A percentile compares a stretch with the other conserved stretches of the same genome.
Conservation (phyloP, 2,888 invertebrate species). For the Achlya flavicornis region DNA sequence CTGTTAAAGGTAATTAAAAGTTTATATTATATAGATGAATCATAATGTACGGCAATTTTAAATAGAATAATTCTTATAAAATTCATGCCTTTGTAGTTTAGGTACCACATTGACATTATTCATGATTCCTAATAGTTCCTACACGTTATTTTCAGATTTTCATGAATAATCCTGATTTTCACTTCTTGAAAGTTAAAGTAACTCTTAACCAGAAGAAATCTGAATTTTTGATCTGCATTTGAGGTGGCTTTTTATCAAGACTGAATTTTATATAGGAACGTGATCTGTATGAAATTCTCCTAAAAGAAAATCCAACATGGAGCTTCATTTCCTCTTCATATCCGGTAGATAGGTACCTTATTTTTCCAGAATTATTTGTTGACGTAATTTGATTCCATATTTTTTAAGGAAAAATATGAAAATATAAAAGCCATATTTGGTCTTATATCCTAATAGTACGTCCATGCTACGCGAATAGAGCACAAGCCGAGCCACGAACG, state of each 20-base stretch:
- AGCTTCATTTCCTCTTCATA: constrained; percentile 55
- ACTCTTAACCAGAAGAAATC: not conserved
- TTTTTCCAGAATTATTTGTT: constrained; percentile 26
- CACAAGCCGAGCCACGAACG: too few relatives aligned
- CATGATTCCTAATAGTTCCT: too few relatives aligned
- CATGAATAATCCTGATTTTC: not conserved
- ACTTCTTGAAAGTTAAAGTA: not conserved
- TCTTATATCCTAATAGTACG: not conserved
- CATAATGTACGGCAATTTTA: too few relatives aligned
- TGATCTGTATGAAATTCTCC: constrained; percentile 11
- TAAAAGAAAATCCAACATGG: constrained; percentile 14
- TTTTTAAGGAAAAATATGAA: not conserved
- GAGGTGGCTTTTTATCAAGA: constrained; percentile 8
- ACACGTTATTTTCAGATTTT: not conserved
- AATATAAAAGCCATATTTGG: not conserved
- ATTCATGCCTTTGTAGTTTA: too few relatives aligned
- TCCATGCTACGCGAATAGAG: too few relatives aligned
- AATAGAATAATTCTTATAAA: too few relatives aligned
- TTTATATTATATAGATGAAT: too few relatives aligned
- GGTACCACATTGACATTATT: too few relatives aligned
- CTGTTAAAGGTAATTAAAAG: too few relatives aligned
- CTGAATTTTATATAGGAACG: constrained; percentile 10
- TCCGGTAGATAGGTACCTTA: constrained; percentile 46
- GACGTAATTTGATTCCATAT: not conserved
- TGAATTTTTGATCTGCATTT: constrained; percentile 6